Base-by-base conservation (phyloP, 30 jellyfish, hydroid and myxozoan species). In the Pelagia noctiluca region DNA sequence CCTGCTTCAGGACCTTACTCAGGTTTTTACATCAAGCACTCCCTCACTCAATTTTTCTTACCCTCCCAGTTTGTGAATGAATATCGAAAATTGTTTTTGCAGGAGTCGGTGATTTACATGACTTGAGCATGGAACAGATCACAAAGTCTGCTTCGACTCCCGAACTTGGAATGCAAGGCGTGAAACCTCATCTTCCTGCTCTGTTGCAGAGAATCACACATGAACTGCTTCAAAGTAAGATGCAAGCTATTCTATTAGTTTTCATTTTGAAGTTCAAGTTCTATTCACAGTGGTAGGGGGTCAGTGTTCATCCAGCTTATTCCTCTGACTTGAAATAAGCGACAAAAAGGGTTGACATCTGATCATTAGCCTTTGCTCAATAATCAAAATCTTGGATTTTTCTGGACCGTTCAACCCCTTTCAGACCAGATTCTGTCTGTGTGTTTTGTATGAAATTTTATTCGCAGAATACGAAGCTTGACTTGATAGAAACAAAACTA, bases 71-170 rank as follows among this genome's bases (percentile, higher is more conserved):
- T 47, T 47, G 61, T 47, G 19, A 47, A 47, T 11, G 19, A 47
- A 19, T 19, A 47, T 8, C 19, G 19, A 61, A 23, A 8, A 10
- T 33, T 72, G 3, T 50, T 26, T 50, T 37, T 10, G 25, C 78
- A 84, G 95, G 88, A 30, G 64, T 84, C 5, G 95, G 95, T 21
- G n/a, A n/a, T n/a, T n/a, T n/a, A n/a, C n/a, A n/a, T n/a, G 84
- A 84, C 52, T 19, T 70, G 31, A 82, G 76, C 24, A 60, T 54
- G 62, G 88, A 84, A 46, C 83, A 71, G 3, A 42, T 48, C 16
- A 32, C 64, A 24, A 73, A 38, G 2, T 70, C 76, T 0, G 82
- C 95, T 1, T 24, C 95, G 0, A 61, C 88, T 3, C 82, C 88
- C 16, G 88, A 63, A 13, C 54, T 67, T 26, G 95, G 84, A 24